Evolutionary conservation across 2,888 invertebrate species (phyloP).

Genomic region (Mystacides longicornis): DNA sequence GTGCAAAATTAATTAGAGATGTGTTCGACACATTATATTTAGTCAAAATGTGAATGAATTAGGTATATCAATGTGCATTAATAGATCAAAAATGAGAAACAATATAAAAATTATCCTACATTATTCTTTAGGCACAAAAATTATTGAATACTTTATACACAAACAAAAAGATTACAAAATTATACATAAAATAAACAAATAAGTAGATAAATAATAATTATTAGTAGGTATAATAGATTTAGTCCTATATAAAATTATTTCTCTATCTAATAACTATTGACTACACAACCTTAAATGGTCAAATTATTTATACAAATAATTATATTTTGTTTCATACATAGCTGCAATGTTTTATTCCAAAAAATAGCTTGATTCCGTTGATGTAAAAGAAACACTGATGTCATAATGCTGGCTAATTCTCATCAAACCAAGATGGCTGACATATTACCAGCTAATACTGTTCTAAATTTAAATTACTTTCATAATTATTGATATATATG

Average conservation of each 20-base stretch:
- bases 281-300: slow-evolving; percentile 15
- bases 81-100: neutral
- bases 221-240: neutral
- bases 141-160: neutral
- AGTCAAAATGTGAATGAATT: neutral
- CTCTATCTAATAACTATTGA: slow-evolving; percentile 6
- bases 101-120: neutral
- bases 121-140: slow-evolving; percentile 1
- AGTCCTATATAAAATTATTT: neutral
- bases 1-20: neutral
- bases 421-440: too few species aligned
- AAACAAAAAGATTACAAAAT: neutral
- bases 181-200: neutral
- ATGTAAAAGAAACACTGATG: too few species aligned
- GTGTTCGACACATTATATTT: too few species aligned
- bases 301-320: neutral
- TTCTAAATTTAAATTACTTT: too few species aligned
- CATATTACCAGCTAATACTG: too few species aligned
- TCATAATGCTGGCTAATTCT: too few species aligned
- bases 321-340: too few species aligned
- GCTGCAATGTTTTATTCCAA: too few species aligned
- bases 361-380: too few species aligned
- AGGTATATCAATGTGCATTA: neutral
- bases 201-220: neutral
- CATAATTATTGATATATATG: too few species aligned